Base-by-base conservation (phyloP, 2,797 vertebrate genomes). In the Botia kubotai region DNA sequence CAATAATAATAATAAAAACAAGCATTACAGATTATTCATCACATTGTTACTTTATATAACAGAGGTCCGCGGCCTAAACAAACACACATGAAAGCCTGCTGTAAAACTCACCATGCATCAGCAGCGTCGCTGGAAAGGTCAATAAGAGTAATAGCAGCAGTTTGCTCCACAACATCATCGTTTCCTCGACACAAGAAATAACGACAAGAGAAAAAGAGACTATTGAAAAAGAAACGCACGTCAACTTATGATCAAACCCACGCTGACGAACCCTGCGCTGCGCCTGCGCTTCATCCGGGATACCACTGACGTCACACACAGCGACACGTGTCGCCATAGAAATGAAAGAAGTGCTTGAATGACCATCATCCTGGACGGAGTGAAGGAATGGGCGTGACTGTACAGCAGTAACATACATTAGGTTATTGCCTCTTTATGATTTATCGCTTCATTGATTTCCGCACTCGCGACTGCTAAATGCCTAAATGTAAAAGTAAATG, bases 61-160 rank as follows among this genome's bases (percentile, higher is more conserved):
- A 60, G 62, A 55, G 17, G 66, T 6, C 11, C 12, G 58, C 43
- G 77, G 77, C 69, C 77, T 79, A 13, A 3, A 5, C 4, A 23
- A 2, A 8, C 57, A 0, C 57, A 0, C 50, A 4, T 14, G 11
- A 39, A 11, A 29, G 3, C 33, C 3, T 33, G 33, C 26, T 19
- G 57, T 60, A 19, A 63, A 62, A 74, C 89, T 63, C 43, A 93
- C 94, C 93, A 79, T 87, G 90, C 10, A 90, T 23, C 0, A 93
- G 82, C 4, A 93, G 2, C 0, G 91, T 83, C 0, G 86, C 91
- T 0, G 94, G 94, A 74, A 94, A 91, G 0, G 90, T 91, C 8
- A 95, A 12, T 29, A 95, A 68, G 10, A 81, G 74, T 0, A 95
- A 33, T 79, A 95, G 82, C 23, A 94, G 39, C n/a, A 94, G 83